Evolutionary conservation across 1,140 invertebrate species (phyloP).

Genomic region (Periplaneta americana): DNA sequence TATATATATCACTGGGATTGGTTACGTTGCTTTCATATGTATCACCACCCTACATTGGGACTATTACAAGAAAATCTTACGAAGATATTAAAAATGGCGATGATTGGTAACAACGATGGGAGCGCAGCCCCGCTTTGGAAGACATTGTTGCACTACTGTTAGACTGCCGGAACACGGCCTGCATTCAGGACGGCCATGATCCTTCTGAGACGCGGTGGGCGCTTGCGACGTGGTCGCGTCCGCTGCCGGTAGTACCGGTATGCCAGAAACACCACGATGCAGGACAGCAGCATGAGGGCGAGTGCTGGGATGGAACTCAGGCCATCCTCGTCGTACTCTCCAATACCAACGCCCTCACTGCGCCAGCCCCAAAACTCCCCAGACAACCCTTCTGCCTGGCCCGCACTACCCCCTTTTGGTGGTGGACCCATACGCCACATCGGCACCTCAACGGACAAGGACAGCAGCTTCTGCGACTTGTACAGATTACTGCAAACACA

Average conservation of each 20-base stretch:
- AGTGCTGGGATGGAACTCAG: slow-evolving; percentile 5
- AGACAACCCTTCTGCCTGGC: slow-evolving; percentile 11
- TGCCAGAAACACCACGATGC: slow-evolving; percentile 10
- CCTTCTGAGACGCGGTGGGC: slow-evolving; percentile 15
- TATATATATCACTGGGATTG: background rate
- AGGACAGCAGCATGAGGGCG: slow-evolving; percentile 7
- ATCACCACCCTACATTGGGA: background rate
- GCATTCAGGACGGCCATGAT: slow-evolving; percentile 12
- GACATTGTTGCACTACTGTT: background rate
- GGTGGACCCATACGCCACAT: slow-evolving; percentile 26
- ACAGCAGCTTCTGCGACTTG: slow-evolving; percentile 64
- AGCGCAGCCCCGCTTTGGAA: background rate
- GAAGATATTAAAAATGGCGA: background rate
- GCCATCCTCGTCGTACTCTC: slow-evolving; percentile 9
- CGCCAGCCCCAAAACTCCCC: slow-evolving; percentile 18
- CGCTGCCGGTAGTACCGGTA: slow-evolving; percentile 22
- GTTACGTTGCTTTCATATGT: background rate
- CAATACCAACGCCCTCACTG: background rate
- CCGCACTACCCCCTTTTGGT: slow-evolving; percentile 14
- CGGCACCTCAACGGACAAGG: slow-evolving; percentile 44
- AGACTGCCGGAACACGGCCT: slow-evolving; percentile 21
- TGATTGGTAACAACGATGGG: background rate
- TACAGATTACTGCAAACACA: slow-evolving; percentile 55
- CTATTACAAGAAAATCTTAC: background rate
- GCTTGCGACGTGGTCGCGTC: slow-evolving; percentile 24